Evolutionary conservation across 1,140 invertebrate genomes (phyloP).

Genomic region (Nomia melanderi): DNA sequence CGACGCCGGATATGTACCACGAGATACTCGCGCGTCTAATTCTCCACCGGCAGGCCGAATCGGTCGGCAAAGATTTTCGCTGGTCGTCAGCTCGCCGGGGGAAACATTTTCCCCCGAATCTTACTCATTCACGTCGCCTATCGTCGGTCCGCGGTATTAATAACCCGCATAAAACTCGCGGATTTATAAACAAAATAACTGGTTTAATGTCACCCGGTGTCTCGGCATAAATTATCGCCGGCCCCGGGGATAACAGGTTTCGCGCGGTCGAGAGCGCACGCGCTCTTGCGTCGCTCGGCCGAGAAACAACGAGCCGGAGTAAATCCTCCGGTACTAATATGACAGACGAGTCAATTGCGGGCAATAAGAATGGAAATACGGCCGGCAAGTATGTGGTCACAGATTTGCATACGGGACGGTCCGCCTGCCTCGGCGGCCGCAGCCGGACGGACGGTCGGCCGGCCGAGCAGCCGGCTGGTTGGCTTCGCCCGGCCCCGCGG

Average conservation of each 20-base stretch:
- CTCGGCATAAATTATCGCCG: slow-evolving; percentile 22
- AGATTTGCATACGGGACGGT: slow-evolving; percentile 8
- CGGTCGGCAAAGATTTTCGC: no score
- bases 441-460: no score
- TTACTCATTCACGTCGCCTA: slow-evolving; percentile 1
- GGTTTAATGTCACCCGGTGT: slow-evolving; percentile 28
- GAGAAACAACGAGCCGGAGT: slow-evolving; percentile 2
- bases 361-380: slow-evolving; percentile 26
- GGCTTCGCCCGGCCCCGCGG: no score
- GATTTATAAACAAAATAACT: slow-evolving; percentile 43
- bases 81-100: no score
- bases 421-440: no score
- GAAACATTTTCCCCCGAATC: slow-evolving; percentile 19
- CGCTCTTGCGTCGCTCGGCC: no score
- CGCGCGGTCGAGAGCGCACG: no score
- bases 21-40: no score
- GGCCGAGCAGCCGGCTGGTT: no score
- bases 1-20: background rate
- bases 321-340: slow-evolving; percentile 20
- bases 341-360: slow-evolving; percentile 42
- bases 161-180: slow-evolving; percentile 12
- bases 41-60: no score
- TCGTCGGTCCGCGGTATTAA: slow-evolving; percentile 33
- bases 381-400: background rate
- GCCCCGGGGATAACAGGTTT: slow-evolving; percentile 34